Conservation (phyloP, 2,888 invertebrate genomes). For the Thymelicus acteon region DNA sequence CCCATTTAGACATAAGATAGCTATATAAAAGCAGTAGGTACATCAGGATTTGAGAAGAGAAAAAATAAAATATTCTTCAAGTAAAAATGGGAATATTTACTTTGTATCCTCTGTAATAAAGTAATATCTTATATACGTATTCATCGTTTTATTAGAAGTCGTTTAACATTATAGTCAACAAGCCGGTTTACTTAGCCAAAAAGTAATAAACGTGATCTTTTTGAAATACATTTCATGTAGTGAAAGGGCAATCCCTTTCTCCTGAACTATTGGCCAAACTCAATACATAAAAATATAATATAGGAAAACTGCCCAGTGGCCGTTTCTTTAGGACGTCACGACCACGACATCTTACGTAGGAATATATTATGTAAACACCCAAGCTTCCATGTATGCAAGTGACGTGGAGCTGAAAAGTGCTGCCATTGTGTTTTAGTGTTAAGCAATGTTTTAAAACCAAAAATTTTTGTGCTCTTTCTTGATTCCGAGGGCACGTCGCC, state of each 20-base stretch:
- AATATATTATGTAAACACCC: no score
- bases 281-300: slow-evolving; percentile 3
- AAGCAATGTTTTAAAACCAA: no score
- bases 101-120: neutral
- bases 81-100: slow-evolving; percentile 3
- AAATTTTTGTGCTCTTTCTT: no score
- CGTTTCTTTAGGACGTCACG: neutral
- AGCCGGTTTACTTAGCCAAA: slow-evolving; percentile 7
- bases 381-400: no score
- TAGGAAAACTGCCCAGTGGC: neutral
- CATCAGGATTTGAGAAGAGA: neutral
- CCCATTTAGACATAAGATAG: no score
- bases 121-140: neutral
- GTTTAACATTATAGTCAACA: slow-evolving; percentile 18
- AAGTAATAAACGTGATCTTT: slow-evolving; percentile 6
- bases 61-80: slow-evolving; percentile 3
- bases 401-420: no score
- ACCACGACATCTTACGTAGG: no score
- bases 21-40: no score
- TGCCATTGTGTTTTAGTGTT: no score
- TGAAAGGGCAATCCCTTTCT: neutral
- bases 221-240: neutral
- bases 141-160: slow-evolving; percentile 11
- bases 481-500: no score
- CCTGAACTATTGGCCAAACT: neutral